These are phyloP conservation scores for Eupithecia subfuscata DNA, from an alignment of 2,888 invertebrate genomes.

Conservation along the genomic window DNA sequence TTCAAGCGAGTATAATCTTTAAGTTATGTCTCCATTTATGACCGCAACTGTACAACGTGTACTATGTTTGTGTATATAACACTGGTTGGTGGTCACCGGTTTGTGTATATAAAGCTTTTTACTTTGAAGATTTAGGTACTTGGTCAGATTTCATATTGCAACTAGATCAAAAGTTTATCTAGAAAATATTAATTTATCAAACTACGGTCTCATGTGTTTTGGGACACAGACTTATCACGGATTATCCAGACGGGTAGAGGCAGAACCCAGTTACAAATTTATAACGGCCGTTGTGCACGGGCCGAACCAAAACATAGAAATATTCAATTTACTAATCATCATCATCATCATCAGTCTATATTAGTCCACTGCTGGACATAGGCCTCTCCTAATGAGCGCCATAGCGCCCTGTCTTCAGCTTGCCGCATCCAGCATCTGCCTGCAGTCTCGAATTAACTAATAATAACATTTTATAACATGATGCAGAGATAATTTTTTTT, in stretches of 20 bases:
- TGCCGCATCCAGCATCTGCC: too few species aligned
- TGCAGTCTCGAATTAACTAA: too few species aligned
- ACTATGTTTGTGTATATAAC: background rate
- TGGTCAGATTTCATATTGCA: background rate
- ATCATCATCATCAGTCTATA: too few species aligned
- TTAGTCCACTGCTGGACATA: too few species aligned
- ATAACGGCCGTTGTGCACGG: background rate
- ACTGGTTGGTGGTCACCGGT: too few species aligned
- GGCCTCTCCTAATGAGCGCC: too few species aligned
- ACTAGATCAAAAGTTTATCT: constrained; percentile 4
- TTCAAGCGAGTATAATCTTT: too few species aligned
- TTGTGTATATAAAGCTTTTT: background rate
- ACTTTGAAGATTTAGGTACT: background rate
- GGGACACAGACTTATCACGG: background rate
- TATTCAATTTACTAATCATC: too few species aligned
- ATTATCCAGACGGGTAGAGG: background rate
- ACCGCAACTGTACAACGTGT: too few species aligned
- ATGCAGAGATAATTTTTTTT: background rate
- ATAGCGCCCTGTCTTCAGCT: too few species aligned
- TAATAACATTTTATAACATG: background rate
- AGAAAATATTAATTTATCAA: background rate
- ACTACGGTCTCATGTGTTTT: background rate
- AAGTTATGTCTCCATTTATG: too few species aligned
- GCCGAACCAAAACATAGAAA: background rate
- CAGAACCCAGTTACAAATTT: background rate